These are phyloP conservation scores for Sinonovacula constricta DNA, from an alignment of 1,140 invertebrate species.

Conservation along the genomic window DNA sequence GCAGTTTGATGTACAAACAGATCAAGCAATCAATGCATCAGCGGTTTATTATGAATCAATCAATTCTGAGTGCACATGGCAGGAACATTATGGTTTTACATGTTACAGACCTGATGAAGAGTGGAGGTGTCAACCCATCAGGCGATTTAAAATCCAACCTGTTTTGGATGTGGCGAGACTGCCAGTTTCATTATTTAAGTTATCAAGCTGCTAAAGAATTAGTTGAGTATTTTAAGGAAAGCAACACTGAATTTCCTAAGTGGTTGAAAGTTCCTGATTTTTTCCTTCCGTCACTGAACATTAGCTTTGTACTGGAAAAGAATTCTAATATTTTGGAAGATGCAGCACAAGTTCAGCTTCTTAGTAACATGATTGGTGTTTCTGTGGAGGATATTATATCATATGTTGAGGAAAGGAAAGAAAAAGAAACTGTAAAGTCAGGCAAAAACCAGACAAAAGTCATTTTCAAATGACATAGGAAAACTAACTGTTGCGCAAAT, in stretches of 20 bases:
- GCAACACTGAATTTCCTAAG: conserved; percentile 5
- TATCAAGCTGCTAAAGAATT: conserved; percentile 1
- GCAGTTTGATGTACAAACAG: background rate
- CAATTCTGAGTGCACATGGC: background rate
- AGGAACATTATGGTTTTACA: conserved; percentile 18
- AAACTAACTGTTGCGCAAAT: background rate
- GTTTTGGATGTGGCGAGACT: conserved; percentile 21
- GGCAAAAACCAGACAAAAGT: background rate
- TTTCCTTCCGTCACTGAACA: conserved; percentile 21
- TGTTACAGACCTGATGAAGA: conserved; percentile 23
- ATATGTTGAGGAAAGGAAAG: conserved; percentile 16
- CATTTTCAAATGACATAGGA: background rate
- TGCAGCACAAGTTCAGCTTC: background rate
- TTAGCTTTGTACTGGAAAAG: conserved; percentile 7
- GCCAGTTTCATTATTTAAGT: conserved; percentile 22
- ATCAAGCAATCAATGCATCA: background rate
- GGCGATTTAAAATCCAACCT: conserved; percentile 17
- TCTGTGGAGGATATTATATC: background rate
- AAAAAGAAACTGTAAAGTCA: conserved; percentile 20
- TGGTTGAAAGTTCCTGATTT: conserved; percentile 7
- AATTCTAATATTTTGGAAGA: background rate
- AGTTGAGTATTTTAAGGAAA: conserved; percentile 1
- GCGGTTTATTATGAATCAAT: background rate
- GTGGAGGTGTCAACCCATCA: conserved; percentile 18
- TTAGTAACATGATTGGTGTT: conserved; percentile 7